Evolutionary conservation across 2,888 invertebrate species (phyloP).

Genomic region (Spialia ferax): DNA sequence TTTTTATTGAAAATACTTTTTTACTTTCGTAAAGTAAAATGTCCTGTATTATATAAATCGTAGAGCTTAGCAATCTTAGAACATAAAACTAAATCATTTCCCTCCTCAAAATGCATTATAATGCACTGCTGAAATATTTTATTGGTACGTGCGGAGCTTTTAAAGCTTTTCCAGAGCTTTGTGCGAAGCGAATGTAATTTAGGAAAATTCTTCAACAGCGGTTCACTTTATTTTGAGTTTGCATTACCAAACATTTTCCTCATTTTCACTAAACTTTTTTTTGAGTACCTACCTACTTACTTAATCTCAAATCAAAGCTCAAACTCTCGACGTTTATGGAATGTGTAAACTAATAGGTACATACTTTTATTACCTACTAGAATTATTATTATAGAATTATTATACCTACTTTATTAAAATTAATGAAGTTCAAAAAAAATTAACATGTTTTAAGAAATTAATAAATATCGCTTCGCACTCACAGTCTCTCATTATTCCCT

Average conservation of each 20-base stretch:
- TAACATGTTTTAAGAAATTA: too few species aligned
- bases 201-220: slow-evolving; percentile 19
- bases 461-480: too few species aligned
- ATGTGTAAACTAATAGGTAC: too few species aligned
- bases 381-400: too few species aligned
- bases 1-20: background rate
- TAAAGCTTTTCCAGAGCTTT: slow-evolving; percentile 19
- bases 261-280: slow-evolving; percentile 20
- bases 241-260: slow-evolving; percentile 23
- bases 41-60: background rate
- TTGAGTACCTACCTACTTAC: background rate
- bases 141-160: slow-evolving; percentile 28
- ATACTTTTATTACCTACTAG: too few species aligned
- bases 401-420: too few species aligned
- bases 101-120: slow-evolving; percentile 17
- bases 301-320: too few species aligned
- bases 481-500: too few species aligned
- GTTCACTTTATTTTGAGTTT: slow-evolving; percentile 20
- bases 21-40: background rate
- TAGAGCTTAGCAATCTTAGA: background rate
- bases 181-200: slow-evolving; percentile 26
- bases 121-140: slow-evolving; percentile 19
- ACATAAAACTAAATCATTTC: slow-evolving; percentile 21
- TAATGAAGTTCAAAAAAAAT: too few species aligned
- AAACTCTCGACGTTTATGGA: too few species aligned